phyloP scores from a whole-genome alignment of 2,113 vertebrate species.

The Prinia subflava region DNA sequence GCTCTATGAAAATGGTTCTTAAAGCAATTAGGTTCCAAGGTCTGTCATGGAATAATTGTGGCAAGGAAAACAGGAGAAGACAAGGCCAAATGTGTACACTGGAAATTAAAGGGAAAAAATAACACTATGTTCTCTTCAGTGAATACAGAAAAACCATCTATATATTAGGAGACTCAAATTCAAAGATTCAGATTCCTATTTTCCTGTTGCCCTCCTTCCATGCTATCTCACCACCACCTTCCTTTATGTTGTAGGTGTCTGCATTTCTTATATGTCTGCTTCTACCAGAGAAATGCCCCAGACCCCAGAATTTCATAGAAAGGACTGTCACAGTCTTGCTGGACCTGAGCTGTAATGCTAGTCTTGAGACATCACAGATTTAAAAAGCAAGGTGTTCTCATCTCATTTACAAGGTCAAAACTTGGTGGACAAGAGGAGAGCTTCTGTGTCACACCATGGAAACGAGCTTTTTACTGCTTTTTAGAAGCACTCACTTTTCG shows the following conservation, averaged over 20 bases:
- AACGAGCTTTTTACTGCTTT: background rate
- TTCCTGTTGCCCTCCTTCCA: background rate
- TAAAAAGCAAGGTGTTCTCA: background rate
- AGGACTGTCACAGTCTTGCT: background rate
- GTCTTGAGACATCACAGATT: background rate
- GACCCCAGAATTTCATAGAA: background rate
- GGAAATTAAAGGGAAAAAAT: background rate
- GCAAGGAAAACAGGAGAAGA: background rate
- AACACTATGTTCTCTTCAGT: background rate
- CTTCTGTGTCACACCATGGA: background rate
- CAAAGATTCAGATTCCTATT: background rate
- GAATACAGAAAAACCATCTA: background rate
- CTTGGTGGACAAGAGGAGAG: background rate
- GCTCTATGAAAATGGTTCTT: background rate
- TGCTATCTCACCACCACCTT: background rate
- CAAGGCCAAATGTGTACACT: background rate
- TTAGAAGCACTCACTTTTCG: fast-evolving
- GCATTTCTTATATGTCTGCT: background rate
- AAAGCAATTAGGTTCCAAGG: background rate
- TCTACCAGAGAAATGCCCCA: background rate
- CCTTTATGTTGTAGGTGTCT: background rate
- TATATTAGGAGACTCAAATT: background rate
- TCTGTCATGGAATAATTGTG: background rate
- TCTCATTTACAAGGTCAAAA: background rate
- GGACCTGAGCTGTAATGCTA: background rate